Evolutionary conservation across 2,113 vertebrate genomes (phyloP).

Genomic region (Collichthys lucidus): DNA sequence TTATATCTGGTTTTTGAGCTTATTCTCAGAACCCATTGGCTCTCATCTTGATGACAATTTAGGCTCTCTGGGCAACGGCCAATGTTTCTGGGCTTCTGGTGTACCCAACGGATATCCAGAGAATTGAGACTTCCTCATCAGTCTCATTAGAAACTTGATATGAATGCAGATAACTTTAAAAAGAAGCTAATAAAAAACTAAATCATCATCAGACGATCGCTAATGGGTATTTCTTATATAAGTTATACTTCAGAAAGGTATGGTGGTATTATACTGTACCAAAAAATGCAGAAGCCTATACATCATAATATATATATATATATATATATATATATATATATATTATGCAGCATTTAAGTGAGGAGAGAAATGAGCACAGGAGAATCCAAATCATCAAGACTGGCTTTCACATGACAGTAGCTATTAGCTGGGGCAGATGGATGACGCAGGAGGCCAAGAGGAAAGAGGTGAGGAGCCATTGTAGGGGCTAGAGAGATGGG

Average conservation of each 20-base stretch:
- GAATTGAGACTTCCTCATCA: too few species aligned
- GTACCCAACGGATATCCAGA: too few species aligned
- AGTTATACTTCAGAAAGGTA: background rate
- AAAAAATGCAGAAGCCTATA: background rate
- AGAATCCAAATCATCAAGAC: constrained; percentile 24
- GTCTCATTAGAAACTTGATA: too few species aligned
- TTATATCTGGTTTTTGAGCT: too few species aligned
- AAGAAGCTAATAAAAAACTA: too few species aligned
- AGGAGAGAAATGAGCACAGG: background rate
- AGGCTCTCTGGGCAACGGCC: too few species aligned
- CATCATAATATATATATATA: background rate
- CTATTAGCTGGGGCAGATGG: constrained; percentile 52
- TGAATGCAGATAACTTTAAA: too few species aligned
- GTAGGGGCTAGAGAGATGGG: constrained; percentile 45
- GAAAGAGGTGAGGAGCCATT: constrained; percentile 47
- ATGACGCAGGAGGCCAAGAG: constrained; percentile 49
- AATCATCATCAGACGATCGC: too few species aligned
- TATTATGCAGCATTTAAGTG: background rate
- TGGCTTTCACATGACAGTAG: constrained; percentile 41
- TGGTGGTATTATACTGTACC: background rate
- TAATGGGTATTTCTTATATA: too few species aligned
- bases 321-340: background rate
- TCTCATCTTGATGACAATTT: too few species aligned
- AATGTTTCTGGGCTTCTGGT: too few species aligned
- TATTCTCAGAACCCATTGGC: too few species aligned